Conservation (phyloP, 1,140 invertebrate genomes). For the Solenopsis invicta region DNA sequence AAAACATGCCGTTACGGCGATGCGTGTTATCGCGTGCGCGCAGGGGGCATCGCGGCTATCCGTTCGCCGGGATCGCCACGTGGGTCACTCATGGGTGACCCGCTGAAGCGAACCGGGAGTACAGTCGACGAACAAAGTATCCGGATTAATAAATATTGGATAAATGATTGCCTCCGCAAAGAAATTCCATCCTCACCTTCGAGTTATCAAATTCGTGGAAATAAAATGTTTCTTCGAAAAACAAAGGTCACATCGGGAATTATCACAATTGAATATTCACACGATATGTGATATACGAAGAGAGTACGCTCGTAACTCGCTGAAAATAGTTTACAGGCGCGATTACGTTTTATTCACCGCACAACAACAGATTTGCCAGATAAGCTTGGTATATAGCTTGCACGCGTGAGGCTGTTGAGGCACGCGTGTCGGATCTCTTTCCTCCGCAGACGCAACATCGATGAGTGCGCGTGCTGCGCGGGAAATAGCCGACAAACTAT, state of each 20-base stretch:
- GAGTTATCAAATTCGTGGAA: not conserved
- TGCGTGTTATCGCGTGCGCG: conserved; percentile 81
- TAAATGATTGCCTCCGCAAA: not conserved
- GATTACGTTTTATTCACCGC: not conserved
- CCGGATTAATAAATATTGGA: not conserved
- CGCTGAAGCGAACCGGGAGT: conserved; percentile 35
- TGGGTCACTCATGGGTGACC: conserved; percentile 72
- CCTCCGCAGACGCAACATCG: conserved; percentile 45
- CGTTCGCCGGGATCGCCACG: conserved; percentile 79
- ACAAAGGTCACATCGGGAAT: not conserved
- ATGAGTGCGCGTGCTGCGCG: conserved; percentile 26
- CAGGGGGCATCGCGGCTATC: conserved; percentile 84
- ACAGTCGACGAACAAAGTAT: conserved; percentile 60
- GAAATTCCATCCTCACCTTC: not conserved
- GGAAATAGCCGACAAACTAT: conserved; percentile 20
- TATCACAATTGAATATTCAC: not conserved
- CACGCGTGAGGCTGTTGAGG: conserved; percentile 8
- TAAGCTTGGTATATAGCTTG: conserved; percentile 32
- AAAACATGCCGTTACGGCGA: conserved; percentile 75
- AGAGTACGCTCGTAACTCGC: not conserved
- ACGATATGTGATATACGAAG: not conserved
- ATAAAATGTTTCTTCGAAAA: not conserved
- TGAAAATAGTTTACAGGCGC: conserved; percentile 19
- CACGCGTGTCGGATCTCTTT: conserved; percentile 31
- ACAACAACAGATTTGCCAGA: conserved; percentile 15